phyloP scores from a whole-genome alignment of 2,797 vertebrate genomes.

The Rachycentron canadum region DNA sequence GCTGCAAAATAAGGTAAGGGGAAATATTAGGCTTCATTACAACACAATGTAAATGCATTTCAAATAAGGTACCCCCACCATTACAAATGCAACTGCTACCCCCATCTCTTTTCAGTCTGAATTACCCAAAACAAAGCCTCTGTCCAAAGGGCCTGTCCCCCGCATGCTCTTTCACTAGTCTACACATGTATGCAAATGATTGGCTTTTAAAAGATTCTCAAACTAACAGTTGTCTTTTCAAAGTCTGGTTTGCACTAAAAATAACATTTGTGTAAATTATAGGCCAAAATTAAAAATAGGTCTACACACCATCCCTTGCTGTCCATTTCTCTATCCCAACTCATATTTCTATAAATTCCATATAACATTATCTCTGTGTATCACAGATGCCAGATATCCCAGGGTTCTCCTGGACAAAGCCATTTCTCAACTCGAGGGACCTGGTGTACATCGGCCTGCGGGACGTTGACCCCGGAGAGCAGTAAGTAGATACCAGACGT shows the following conservation, averaged over 20 bases:
- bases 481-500: conserved; percentile 84
- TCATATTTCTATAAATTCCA: not conserved
- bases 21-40: not conserved
- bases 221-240: not conserved
- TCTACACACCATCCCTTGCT: not conserved
- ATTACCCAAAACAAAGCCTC: not conserved
- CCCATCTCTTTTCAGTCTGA: not conserved
- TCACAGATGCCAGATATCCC: conserved; percentile 92
- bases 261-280: not conserved
- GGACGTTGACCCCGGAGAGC: conserved; percentile 95
- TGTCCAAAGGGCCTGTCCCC: not conserved
- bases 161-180: not conserved
- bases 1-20: conserved; percentile 93
- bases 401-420: conserved; percentile 96
- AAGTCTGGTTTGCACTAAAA: not conserved
- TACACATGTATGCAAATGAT: not conserved
- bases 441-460: conserved; percentile 96
- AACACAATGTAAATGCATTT: not conserved
- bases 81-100: not conserved
- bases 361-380: not conserved
- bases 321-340: not conserved
- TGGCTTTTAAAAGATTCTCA: too few relatives aligned
- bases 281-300: too few relatives aligned
- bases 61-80: not conserved
- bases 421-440: conserved; percentile 90